phyloP scores from a whole-genome alignment of 2,797 vertebrate genomes.

The Falco cherrug region DNA sequence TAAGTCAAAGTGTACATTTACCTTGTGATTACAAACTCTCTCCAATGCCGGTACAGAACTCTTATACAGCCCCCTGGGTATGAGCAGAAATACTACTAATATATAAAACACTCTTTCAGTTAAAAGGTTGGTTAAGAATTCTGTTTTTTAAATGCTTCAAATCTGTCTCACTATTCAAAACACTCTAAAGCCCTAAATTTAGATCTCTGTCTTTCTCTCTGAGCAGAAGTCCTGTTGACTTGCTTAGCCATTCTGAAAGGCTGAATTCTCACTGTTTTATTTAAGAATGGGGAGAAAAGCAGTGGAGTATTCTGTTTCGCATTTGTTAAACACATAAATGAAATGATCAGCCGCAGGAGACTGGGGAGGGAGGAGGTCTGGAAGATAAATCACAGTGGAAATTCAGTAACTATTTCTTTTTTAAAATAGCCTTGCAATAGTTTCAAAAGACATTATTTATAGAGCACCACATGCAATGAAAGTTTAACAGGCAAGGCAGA shows the following conservation, averaged over 20 bases:
- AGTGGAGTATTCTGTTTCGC: background rate
- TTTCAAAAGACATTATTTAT: slow-evolving; percentile 49
- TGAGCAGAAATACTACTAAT: background rate
- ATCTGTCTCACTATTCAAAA: slow-evolving; percentile 16
- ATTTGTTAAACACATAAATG: slow-evolving; percentile 39
- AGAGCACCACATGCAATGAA: background rate
- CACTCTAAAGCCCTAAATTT: slow-evolving; percentile 1
- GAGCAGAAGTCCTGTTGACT: background rate
- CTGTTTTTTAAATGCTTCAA: background rate
- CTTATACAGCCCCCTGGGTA: background rate
- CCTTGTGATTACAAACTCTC: background rate
- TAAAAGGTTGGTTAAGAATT: background rate
- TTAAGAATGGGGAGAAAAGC: background rate
- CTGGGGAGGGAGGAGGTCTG: background rate
- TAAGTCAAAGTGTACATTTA: background rate
- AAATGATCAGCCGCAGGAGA: background rate
- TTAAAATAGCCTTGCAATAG: background rate
- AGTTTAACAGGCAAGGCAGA: background rate
- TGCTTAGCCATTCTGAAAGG: background rate
- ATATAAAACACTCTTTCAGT: background rate
- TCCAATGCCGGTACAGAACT: background rate
- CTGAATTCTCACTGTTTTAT: background rate
- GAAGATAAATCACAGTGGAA: slow-evolving; percentile 30
- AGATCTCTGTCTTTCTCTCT: background rate
- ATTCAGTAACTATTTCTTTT: slow-evolving; percentile 26